These are phyloP conservation scores for Lycocorax pyrrhopterus DNA, from an alignment of 2,113 vertebrate genomes.

Conservation along the genomic window DNA sequence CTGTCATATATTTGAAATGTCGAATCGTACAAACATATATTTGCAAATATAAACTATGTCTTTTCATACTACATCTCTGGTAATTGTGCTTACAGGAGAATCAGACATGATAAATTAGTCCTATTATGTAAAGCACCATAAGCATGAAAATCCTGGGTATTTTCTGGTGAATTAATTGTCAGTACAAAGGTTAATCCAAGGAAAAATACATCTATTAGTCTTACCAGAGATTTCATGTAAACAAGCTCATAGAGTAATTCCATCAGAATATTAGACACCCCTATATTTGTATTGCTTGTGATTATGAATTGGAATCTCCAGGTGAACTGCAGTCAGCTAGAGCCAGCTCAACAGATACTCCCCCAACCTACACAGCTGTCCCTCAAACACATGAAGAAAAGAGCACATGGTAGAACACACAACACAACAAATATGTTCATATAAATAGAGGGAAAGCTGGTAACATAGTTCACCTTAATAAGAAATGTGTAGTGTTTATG, in stretches of 20 bases:
- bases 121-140: not conserved
- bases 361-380: slow-evolving; percentile 58
- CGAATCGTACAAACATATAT: not conserved
- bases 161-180: slow-evolving; percentile 33
- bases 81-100: not conserved
- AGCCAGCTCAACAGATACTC: slow-evolving; percentile 55
- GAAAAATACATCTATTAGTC: slow-evolving; percentile 31
- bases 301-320: slow-evolving; percentile 61
- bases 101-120: not conserved
- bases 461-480: slow-evolving; percentile 17
- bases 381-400: slow-evolving; percentile 52
- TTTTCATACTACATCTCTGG: not conserved
- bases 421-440: slow-evolving; percentile 46
- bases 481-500: not conserved
- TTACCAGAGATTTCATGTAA: slow-evolving; percentile 48
- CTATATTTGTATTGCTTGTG: slow-evolving; percentile 60
- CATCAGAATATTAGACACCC: slow-evolving; percentile 55
- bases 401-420: slow-evolving; percentile 53
- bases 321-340: slow-evolving; percentile 62
- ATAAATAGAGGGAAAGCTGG: slow-evolving; percentile 17
- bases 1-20: not conserved
- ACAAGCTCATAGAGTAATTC: slow-evolving; percentile 37
- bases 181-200: slow-evolving; percentile 53
- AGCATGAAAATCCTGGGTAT: not conserved
- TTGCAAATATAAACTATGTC: not conserved